phyloP scores from a whole-genome alignment of 2,113 vertebrate species.

The Cavia aperea region DNA sequence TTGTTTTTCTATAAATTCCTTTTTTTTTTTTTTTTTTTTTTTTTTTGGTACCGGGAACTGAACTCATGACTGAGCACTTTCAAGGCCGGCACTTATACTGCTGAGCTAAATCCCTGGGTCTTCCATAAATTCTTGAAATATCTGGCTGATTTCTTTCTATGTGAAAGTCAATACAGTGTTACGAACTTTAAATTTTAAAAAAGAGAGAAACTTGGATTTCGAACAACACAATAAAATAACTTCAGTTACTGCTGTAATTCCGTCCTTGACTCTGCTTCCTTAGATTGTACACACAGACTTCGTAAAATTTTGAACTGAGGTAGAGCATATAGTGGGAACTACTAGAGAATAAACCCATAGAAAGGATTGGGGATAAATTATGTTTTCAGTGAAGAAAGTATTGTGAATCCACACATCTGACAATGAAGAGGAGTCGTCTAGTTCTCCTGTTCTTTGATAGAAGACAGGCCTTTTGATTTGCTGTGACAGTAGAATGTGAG shows the following conservation, averaged over 20 bases:
- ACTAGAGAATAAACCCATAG: fast-evolving
- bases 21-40: too few species aligned
- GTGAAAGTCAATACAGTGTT: background rate
- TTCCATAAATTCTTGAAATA: background rate
- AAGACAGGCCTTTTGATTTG: background rate
- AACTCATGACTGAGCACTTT: too few species aligned
- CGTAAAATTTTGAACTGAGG: background rate
- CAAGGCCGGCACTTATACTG: too few species aligned
- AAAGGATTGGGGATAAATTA: background rate
- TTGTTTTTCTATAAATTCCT: background rate
- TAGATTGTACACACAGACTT: background rate
- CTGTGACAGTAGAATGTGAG: background rate
- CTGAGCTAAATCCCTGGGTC: too few species aligned
- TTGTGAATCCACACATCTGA: background rate
- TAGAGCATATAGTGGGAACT: fast-evolving
- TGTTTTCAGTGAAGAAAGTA: background rate
- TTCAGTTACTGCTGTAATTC: background rate
- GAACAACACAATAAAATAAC: background rate
- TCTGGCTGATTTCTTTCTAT: background rate
- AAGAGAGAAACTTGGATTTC: background rate
- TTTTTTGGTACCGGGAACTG: too few species aligned
- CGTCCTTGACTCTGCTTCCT: background rate
- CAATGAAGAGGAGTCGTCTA: background rate
- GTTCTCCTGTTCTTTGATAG: background rate
- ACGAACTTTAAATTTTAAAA: background rate